Evolutionary conservation across 2,888 invertebrate species (phyloP).

Genomic region (Drepana falcataria): DNA sequence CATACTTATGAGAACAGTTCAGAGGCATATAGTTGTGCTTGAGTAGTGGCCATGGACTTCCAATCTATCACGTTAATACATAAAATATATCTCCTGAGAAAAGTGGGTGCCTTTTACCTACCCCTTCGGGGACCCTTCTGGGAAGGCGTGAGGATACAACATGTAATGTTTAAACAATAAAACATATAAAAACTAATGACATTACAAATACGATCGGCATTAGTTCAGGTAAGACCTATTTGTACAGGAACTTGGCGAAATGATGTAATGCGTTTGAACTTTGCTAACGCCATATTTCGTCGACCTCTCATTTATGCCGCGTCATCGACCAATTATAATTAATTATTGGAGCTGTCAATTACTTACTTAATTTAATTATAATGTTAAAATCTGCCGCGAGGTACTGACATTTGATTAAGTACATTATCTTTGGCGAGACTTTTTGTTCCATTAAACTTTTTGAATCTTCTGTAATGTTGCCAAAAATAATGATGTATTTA

Average conservation of each 20-base stretch:
- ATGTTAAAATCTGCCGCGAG: slow-evolving; percentile 22
- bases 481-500: background rate
- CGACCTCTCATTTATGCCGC: slow-evolving; percentile 22
- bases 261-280: slow-evolving; percentile 18
- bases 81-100: too few relatives aligned
- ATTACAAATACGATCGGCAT: too few relatives aligned
- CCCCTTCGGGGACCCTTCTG: too few relatives aligned
- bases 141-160: too few relatives aligned
- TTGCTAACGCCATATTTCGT: slow-evolving; percentile 14
- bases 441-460: background rate
- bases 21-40: too few relatives aligned
- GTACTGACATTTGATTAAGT: slow-evolving; percentile 22
- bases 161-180: too few relatives aligned
- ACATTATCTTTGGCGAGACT: slow-evolving; percentile 2
- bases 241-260: slow-evolving; percentile 7
- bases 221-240: too few relatives aligned
- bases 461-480: background rate
- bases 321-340: slow-evolving; percentile 35
- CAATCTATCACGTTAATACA: too few relatives aligned
- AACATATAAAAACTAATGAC: too few relatives aligned
- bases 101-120: too few relatives aligned
- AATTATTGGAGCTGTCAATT: slow-evolving; percentile 50
- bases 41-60: too few relatives aligned
- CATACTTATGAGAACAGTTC: too few relatives aligned
- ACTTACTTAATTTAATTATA: slow-evolving; percentile 38